Evolutionary conservation across 23 tunicate species (phyloP), one percentile per base, ranked within the genome.

Genomic region (Styela plicata): DNA sequence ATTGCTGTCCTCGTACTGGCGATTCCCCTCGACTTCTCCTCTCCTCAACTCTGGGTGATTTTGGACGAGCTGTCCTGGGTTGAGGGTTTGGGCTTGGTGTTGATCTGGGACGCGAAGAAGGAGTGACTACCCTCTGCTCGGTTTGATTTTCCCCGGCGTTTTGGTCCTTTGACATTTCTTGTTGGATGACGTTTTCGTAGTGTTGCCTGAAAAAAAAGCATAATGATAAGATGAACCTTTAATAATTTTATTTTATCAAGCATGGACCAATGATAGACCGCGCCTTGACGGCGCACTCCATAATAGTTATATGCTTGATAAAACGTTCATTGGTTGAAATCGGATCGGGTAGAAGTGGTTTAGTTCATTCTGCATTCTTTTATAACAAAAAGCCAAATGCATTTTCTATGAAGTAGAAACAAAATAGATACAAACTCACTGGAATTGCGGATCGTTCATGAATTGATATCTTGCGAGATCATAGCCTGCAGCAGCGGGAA

Each of bases 121-220:
- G 57, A 7, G 13, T 13, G 13, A 13, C 57, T 5, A 44, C 57
- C 10, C 13, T 7, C 57, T 44, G 57, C 13, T 44, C 57, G 17
- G 17, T 29, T 17, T 71, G 77, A 5, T 29, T 34, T 71, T 32
- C 17, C n/a, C n/a, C n/a, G 7, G 36, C 10, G 34, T 30, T 71
- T 36, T 71, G 77, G 7, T 71, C 81, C 31, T 76, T 76, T 2
- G 24, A 27, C 2, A 33, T 33, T 76, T 76, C 81, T 76, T 76
- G 81, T n/a, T 36, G 52, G 64, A 76, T 76, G 33, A 76, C 81
- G 27, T 76, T 25, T 53, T 76, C 81, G 31, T 33, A 76, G 30
- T 33, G 53, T 27, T 44, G 33, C 37, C 81, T 76, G 26, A 52
- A 76, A n/a, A 73, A 67, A 21, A 67, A 67, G 57, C 71, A 22